phyloP scores from a whole-genome alignment of 1,140 invertebrate genomes.

The Cherax destructor region DNA sequence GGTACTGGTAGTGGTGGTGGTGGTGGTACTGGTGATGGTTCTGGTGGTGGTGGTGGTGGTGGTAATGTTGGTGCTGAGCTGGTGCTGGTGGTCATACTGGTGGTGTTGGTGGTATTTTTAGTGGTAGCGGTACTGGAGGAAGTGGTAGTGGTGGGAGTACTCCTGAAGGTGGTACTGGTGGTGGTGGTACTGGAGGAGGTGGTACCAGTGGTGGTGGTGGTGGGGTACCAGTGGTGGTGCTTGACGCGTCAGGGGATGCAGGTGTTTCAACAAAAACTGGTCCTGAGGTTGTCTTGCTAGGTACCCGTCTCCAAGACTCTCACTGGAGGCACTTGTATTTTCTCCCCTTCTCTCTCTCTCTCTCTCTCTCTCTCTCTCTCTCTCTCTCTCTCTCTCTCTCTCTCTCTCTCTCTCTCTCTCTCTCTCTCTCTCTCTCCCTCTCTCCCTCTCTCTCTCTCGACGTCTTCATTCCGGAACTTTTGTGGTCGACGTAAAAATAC shows the following conservation, averaged over 20 bases:
- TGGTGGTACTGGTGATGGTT: not conserved
- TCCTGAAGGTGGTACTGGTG: not conserved
- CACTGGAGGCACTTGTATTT: not conserved
- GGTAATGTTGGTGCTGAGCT: not conserved
- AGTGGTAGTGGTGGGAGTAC: not conserved
- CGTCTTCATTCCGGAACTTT: no score
- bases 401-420: conserved; percentile 1
- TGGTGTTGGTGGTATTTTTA: not conserved
- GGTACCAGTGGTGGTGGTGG: no score
- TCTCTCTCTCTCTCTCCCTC: not conserved
- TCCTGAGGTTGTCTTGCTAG: not conserved
- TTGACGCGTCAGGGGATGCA: not conserved
- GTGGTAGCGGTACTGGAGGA: not conserved
- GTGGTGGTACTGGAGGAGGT: not conserved
- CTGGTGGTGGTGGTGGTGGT: not conserved
- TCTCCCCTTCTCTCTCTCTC: not conserved
- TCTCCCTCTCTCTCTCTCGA: not conserved
- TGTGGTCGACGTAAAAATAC: no score
- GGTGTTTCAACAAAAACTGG: conserved; percentile 1
- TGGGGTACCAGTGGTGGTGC: not conserved
- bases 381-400: not conserved
- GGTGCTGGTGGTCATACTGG: not conserved
- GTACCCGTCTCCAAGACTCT: not conserved
- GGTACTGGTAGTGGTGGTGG: no score
- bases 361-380: not conserved